These are phyloP conservation scores for Heptranchias perlo DNA, from an alignment of 2,113 vertebrate genomes.

Conservation along the genomic window DNA sequence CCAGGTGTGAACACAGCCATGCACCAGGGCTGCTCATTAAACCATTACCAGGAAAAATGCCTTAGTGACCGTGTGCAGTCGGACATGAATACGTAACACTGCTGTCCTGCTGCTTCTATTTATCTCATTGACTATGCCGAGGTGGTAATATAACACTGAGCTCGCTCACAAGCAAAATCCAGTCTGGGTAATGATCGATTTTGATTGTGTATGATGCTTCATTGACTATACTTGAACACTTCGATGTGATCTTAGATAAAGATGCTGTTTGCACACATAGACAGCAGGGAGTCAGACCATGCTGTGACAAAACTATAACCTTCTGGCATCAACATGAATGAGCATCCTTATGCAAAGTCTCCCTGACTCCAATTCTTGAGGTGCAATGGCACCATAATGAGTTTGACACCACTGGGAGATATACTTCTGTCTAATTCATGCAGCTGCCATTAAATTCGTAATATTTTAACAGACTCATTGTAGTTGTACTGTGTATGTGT, in stretches of 20 bases:
- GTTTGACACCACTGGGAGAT: too few relatives aligned
- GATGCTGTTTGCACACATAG: background rate
- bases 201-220: background rate
- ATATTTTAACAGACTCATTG: background rate
- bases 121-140: background rate
- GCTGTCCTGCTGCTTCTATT: background rate
- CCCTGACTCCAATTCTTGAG: background rate
- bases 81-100: background rate
- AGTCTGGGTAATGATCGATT: background rate
- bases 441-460: background rate
- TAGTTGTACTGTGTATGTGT: too few relatives aligned
- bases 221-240: background rate
- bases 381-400: background rate
- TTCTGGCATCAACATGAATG: background rate
- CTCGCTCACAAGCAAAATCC: background rate
- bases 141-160: background rate
- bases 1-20: background rate
- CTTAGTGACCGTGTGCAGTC: background rate
- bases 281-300: background rate
- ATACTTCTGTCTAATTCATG: too few relatives aligned
- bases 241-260: background rate
- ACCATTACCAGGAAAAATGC: background rate
- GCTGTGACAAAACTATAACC: background rate
- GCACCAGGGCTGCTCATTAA: background rate
- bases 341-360: background rate